These are phyloP conservation scores for Sinohyriopsis cumingii DNA, from an alignment of 2,888 invertebrate species.

Conservation along the genomic window DNA sequence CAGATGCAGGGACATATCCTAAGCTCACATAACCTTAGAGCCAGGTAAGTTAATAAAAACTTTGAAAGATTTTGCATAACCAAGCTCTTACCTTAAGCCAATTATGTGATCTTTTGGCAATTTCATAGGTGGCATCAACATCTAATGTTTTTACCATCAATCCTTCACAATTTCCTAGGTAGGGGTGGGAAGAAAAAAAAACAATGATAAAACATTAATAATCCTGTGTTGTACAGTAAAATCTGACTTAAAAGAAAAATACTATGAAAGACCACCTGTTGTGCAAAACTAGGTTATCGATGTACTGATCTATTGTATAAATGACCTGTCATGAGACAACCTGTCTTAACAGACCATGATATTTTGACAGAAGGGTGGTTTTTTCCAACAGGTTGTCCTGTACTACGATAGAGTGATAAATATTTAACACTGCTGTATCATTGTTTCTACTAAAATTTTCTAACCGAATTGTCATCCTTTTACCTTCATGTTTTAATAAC, in stretches of 20 bases:
- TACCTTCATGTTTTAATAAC: too few relatives aligned
- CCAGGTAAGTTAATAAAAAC: too few relatives aligned
- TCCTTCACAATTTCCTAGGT: slow-evolving; percentile 93
- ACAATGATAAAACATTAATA: not conserved
- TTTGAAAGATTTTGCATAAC: too few relatives aligned
- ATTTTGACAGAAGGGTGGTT: not conserved
- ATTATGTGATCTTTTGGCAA: slow-evolving; percentile 84
- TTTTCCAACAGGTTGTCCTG: too few relatives aligned
- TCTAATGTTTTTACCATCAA: slow-evolving; percentile 97
- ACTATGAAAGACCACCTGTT: not conserved
- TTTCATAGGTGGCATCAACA: slow-evolving; percentile 94
- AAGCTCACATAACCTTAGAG: too few relatives aligned
- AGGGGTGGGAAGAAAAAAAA: slow-evolving; percentile 3
- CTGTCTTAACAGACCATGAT: not conserved
- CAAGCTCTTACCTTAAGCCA: slow-evolving; percentile 68
- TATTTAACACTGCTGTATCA: too few relatives aligned
- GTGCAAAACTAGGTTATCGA: not conserved
- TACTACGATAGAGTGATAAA: too few relatives aligned
- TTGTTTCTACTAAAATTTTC: too few relatives aligned
- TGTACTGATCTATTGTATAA: not conserved
- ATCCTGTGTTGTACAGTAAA: not conserved
- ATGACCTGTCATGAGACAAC: not conserved
- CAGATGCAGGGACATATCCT: too few relatives aligned
- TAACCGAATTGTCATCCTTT: too few relatives aligned
- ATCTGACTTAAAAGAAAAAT: not conserved